A percentile compares a stretch with the other conserved stretches of the same genome.
Conservation (phyloP, 2,113 vertebrate genomes). For the Lagopus leucura region DNA sequence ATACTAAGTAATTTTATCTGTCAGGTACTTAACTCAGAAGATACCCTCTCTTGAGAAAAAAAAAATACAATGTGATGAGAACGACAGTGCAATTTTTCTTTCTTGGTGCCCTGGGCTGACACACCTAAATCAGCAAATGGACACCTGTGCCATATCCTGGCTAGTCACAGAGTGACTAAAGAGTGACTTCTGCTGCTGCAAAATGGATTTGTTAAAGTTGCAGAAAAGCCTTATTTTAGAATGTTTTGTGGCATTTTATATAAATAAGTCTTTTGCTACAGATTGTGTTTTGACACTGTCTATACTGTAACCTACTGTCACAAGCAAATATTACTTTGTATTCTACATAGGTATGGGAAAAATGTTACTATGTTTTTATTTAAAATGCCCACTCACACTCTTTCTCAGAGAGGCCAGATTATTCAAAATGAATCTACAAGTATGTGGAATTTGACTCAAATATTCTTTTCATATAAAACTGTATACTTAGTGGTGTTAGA, state of each 20-base stretch:
- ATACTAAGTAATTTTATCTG: neutral
- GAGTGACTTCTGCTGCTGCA: neutral
- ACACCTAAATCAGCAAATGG: neutral
- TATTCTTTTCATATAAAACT: neutral
- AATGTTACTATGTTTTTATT: neutral
- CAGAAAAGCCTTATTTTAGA: neutral
- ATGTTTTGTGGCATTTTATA: fast-evolving
- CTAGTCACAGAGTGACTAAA: neutral
- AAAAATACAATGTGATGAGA: neutral
- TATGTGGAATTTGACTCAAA: neutral
- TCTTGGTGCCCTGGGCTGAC: neutral
- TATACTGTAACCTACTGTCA: neutral
- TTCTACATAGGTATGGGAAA: neutral
- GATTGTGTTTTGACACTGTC: neutral
- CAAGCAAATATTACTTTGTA: neutral
- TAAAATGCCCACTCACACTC: neutral
- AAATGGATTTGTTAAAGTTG: neutral
- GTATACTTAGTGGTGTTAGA: neutral
- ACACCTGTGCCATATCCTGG: neutral
- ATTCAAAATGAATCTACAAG: neutral
- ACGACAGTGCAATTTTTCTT: neutral
- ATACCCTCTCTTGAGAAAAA: neutral
- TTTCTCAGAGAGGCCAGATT: neutral
- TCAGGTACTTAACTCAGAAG: neutral
- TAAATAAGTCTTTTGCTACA: neutral